These are phyloP conservation scores for Trididemnum clinides DNA, from an alignment of 23 tunicate genomes.

Conservation along the genomic window DNA sequence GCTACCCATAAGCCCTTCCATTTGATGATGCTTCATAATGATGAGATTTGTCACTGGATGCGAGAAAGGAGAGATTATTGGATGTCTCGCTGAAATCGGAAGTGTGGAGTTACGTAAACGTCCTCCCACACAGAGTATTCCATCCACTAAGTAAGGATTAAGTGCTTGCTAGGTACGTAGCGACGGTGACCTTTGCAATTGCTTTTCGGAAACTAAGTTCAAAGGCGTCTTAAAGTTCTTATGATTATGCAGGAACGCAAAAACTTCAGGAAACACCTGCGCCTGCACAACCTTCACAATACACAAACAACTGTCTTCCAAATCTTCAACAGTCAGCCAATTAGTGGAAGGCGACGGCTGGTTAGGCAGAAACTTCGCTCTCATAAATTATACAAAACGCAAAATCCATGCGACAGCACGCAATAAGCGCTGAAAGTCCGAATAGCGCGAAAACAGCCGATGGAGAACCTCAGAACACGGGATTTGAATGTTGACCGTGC, in stretches of 20 bases:
- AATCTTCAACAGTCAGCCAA: background rate
- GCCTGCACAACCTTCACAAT: background rate
- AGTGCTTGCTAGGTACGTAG: background rate
- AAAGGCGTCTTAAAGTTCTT: background rate
- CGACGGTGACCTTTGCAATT: background rate
- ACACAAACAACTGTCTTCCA: background rate
- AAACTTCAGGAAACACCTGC: background rate
- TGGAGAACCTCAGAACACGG: background rate
- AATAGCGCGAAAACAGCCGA: background rate
- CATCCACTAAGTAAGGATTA: background rate
- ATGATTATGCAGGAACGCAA: background rate
- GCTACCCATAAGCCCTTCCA: background rate
- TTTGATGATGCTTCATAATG: background rate
- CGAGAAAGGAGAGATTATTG: background rate
- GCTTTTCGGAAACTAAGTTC: background rate
- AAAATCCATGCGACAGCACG: background rate
- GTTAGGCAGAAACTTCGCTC: background rate
- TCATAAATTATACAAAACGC: background rate
- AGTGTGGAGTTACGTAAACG: background rate
- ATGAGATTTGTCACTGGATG: slow-evolving; percentile 2
- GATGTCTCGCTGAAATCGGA: background rate
- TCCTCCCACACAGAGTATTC: background rate
- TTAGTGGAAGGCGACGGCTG: background rate
- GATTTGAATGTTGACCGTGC: background rate
- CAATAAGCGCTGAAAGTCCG: background rate